These are phyloP conservation scores for Palythoa grandis DNA, from an alignment of 92 coral and sea anemone genomes.

Conservation along the genomic window DNA sequence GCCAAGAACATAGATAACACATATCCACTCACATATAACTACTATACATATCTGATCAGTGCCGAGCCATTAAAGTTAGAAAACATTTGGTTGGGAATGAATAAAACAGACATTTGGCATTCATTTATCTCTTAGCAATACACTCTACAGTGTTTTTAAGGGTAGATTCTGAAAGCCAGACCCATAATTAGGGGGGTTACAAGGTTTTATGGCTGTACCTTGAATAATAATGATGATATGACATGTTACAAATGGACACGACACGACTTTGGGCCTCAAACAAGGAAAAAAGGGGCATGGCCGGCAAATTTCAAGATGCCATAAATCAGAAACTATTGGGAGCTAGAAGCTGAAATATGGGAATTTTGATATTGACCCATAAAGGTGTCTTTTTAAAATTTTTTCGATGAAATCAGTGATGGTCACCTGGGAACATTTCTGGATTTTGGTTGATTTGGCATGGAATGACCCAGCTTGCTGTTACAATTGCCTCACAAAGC, in stretches of 20 bases:
- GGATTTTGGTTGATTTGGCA: too few relatives aligned
- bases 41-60: slow-evolving; percentile 26
- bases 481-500: too few relatives aligned
- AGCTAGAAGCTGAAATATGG: too few relatives aligned
- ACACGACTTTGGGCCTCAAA: slow-evolving; percentile 28
- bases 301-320: too few relatives aligned
- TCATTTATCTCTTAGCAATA: slow-evolving; percentile 32
- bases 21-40: slow-evolving; percentile 21
- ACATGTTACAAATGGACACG: slow-evolving; percentile 10
- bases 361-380: too few relatives aligned
- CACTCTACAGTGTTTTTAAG: slow-evolving; percentile 28
- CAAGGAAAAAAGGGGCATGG: background rate
- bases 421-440: too few relatives aligned
- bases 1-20: slow-evolving; percentile 28
- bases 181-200: slow-evolving; percentile 23
- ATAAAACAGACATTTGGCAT: slow-evolving; percentile 44
- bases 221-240: slow-evolving; percentile 23
- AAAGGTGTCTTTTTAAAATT: too few relatives aligned
- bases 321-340: too few relatives aligned
- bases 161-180: slow-evolving; percentile 30
- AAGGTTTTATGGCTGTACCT: slow-evolving; percentile 34
- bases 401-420: too few relatives aligned
- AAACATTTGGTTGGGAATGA: slow-evolving; percentile 28
- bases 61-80: slow-evolving; percentile 32
- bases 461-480: too few relatives aligned